A percentile compares a stretch with the other conserved stretches of the same genome.
Conservation (phyloP, 2,888 invertebrate genomes). For the Leptinotarsa rubiginosa region DNA sequence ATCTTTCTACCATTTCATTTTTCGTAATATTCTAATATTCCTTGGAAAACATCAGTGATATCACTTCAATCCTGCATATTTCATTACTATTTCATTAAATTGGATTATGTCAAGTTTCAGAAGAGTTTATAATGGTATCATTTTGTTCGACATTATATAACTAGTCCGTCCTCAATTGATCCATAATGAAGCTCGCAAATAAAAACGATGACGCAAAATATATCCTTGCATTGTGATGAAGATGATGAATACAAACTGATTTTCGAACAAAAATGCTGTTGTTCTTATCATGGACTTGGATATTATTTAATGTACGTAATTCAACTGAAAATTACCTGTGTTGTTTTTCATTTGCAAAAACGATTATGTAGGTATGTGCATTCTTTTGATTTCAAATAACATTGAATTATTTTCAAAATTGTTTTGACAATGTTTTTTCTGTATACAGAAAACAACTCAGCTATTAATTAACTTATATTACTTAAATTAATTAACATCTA, state of each 20-base stretch:
- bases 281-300: not conserved
- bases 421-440: too few relatives aligned
- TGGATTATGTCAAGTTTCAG: not conserved
- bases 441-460: too few relatives aligned
- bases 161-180: not conserved
- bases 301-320: not conserved
- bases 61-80: too few relatives aligned
- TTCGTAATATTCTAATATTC: too few relatives aligned
- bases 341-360: not conserved
- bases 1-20: too few relatives aligned
- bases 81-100: too few relatives aligned
- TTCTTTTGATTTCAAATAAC: too few relatives aligned
- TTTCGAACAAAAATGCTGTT: not conserved
- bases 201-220: slow-evolving; percentile 5
- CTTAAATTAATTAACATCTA: too few relatives aligned
- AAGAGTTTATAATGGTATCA: not conserved
- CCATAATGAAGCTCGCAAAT: not conserved
- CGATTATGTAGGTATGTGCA: too few relatives aligned
- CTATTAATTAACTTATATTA: too few relatives aligned
- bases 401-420: too few relatives aligned
- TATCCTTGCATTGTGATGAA: not conserved
- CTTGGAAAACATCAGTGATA: too few relatives aligned
- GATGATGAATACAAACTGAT: slow-evolving; percentile 1
- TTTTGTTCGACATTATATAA: slow-evolving; percentile 1
- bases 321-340: not conserved